Percentiles rank a stretch among this genome's conserved stretches.
These are phyloP conservation scores for Drosophila guanche DNA, from an alignment of 1,140 invertebrate genomes.

Conservation along the genomic window DNA sequence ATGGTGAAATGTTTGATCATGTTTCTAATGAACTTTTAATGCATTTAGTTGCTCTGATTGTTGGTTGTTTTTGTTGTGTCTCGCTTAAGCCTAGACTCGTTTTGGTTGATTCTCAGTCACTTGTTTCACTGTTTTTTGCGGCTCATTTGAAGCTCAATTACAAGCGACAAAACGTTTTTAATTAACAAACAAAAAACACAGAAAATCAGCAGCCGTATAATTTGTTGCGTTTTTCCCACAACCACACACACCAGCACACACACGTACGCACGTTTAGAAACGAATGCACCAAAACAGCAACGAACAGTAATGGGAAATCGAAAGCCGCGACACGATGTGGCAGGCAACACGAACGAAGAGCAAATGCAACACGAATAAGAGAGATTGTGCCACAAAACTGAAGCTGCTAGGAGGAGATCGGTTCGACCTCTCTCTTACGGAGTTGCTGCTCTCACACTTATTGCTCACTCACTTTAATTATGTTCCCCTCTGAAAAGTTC, in stretches of 20 bases:
- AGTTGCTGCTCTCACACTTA: no score
- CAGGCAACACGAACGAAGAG: constrained; percentile 61
- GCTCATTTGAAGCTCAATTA: constrained; percentile 70
- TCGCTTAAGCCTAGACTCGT: constrained; percentile 10
- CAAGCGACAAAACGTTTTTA: constrained; percentile 73
- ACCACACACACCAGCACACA: constrained; percentile 20
- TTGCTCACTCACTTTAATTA: constrained; percentile 24
- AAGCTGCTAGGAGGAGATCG: constrained; percentile 34
- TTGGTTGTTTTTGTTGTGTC: constrained; percentile 10
- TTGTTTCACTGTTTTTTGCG: constrained; percentile 63
- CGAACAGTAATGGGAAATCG: constrained; percentile 1
- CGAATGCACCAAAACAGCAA: constrained; percentile 16
- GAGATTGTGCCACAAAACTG: constrained; percentile 9
- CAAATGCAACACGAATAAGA: constrained; percentile 55
- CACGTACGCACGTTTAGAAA: not conserved
- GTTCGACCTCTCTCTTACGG: constrained; percentile 25
- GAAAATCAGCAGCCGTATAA: constrained; percentile 40
- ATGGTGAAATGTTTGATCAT: constrained; percentile 1
- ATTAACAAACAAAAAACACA: constrained; percentile 43
- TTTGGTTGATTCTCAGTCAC: constrained; percentile 58
- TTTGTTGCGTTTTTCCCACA: constrained; percentile 57
- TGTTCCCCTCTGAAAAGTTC: constrained; percentile 44
- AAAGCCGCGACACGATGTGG: constrained; percentile 50
- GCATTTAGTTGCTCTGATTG: constrained; percentile 35
- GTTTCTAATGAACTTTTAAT: constrained; percentile 77